Conservation (phyloP, 2,888 invertebrate genomes). For the Drosophila subquinaria region DNA sequence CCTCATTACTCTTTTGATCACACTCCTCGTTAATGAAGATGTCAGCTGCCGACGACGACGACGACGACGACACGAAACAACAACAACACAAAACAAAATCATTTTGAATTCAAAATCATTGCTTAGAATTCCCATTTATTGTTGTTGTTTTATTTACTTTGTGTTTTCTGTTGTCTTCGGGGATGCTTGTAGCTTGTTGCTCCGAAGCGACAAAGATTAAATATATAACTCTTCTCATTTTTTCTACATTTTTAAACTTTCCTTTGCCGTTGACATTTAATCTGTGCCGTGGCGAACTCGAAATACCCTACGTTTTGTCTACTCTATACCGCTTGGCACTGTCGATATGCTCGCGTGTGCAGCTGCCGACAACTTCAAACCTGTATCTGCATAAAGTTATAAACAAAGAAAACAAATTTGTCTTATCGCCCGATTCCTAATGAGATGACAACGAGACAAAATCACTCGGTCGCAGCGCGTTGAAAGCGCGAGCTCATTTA, state of each 20-base stretch:
- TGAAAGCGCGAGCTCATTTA: constrained; percentile 82
- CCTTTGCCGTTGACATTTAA: constrained; percentile 1
- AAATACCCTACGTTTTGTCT: constrained; percentile 29
- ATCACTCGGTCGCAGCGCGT: constrained; percentile 72
- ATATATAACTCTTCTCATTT: constrained; percentile 68
- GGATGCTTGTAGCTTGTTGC: constrained; percentile 27
- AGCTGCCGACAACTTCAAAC: constrained; percentile 46
- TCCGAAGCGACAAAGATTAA: constrained; percentile 80
- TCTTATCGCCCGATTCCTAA: constrained; percentile 84
- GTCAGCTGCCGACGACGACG: constrained; percentile 61
- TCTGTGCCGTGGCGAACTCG: background rate
- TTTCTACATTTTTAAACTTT: constrained; percentile 29
- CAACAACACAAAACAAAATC: constrained; percentile 50
- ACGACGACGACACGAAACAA: no score
- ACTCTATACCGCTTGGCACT: background rate
- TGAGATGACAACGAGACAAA: constrained; percentile 84
- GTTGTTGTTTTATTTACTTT: constrained; percentile 20
- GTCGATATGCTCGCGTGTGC: constrained; percentile 17
- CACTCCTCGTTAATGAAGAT: constrained; percentile 83
- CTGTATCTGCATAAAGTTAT: constrained; percentile 78
- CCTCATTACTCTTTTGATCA: constrained; percentile 84
- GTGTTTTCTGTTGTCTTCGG: background rate
- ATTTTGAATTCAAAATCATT: constrained; percentile 78
- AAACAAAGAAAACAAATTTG: constrained; percentile 83
- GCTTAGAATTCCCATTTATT: constrained; percentile 66